Evolutionary conservation across 2,797 vertebrate species (phyloP).

Genomic region (Halcyon chelicuti): DNA sequence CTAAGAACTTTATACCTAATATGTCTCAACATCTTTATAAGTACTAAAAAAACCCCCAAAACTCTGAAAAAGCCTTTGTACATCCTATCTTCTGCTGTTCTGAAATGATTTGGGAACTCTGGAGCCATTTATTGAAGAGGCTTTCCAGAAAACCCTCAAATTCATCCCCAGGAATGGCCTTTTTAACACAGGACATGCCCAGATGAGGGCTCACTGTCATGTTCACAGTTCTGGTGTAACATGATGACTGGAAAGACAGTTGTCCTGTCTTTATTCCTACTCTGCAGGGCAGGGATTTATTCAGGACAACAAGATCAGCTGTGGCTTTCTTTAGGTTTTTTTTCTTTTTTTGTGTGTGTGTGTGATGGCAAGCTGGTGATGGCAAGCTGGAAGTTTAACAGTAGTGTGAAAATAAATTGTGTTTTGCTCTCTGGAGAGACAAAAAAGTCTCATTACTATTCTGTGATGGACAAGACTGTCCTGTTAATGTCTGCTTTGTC

Average conservation of each 20-base stretch:
- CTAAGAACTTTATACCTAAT: not conserved
- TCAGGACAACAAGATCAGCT: not conserved
- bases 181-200: not conserved
- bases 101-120: not conserved
- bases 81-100: not conserved
- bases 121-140: not conserved
- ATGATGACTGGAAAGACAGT: not conserved
- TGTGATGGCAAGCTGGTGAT: not conserved
- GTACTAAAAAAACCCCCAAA: not conserved
- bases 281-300: not conserved
- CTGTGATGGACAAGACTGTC: not conserved
- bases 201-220: not conserved
- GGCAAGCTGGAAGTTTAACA: not conserved
- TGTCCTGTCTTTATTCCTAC: not conserved
- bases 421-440: not conserved
- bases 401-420: not conserved
- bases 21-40: not conserved
- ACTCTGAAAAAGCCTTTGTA: fast-evolving
- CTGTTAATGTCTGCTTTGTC: not conserved
- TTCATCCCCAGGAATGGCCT: not conserved
- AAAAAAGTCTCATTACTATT: not conserved
- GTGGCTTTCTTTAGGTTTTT: not conserved
- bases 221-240: not conserved
- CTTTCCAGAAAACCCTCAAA: not conserved
- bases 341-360: too few species aligned